Base-by-base conservation (phyloP, 2,888 invertebrate species). In the Physocephala rufipes region DNA sequence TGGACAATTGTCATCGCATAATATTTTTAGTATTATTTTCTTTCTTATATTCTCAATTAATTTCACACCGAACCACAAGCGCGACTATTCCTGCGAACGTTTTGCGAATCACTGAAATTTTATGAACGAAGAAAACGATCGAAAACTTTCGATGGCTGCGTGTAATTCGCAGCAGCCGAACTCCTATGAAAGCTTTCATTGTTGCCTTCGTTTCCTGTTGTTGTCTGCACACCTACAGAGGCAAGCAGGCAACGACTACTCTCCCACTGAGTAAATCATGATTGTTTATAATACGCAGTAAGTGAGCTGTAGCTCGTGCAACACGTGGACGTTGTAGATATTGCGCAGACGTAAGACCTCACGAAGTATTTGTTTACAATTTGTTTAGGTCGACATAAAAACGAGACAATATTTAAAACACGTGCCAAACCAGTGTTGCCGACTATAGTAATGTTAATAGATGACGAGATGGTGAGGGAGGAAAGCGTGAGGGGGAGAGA, bases 51-150 rank as follows among this genome's bases (percentile, higher is more conserved):
- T 58, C 28, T 16, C 12, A 58, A 58, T 24, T 12, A 5, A 28
- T 5, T 16, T 24, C 49, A 19, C 16, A 9, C 16, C 15, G 28
- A 68, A 45, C 59, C 30, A 59, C 68, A 65, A 28, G 2, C 51
- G 19, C 65, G 30, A 79, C 82, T 79, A 79, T 71, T 74, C 76
- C 75, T 79, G 79, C 74, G 75, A 76, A 80, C 82, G 81, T 75
- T 78, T 78, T 77, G 74, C 79, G 75, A 78, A 79, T 78, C 80
- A 83, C 84, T 83, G 79, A 58, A 58, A 24, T 58, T 24, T 28
- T 2, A 9, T 55, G 58, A 47, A 47, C 45, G 62, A 62, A 36
- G 36, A 36, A 4, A 36, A 36, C 36, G 43, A 19, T 19, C 30
- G 43, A 21, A 59, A 45, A 62, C 7, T 59, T 59, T 16, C 45